Base-by-base conservation (phyloP, 2,888 invertebrate genomes). In the Sinotaia quadrata region DNA sequence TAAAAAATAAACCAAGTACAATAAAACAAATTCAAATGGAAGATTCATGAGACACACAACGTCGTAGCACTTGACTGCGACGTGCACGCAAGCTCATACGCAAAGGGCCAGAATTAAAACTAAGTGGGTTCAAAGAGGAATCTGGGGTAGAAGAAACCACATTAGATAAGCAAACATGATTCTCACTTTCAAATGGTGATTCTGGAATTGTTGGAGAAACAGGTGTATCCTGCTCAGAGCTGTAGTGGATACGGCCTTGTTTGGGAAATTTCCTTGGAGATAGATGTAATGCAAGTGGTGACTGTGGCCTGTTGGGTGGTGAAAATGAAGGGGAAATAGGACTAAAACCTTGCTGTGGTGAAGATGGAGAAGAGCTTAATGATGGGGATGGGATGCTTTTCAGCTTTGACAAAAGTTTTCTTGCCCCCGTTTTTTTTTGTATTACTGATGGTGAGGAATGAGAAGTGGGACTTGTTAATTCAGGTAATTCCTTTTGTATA, bases 321-420 rank as follows among this genome's bases (percentile, higher is more conserved):
- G 60, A 4, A n/a, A n/a, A n/a, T n/a, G n/a, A n/a, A n/a, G n/a
- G n/a, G 51, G 47, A 18, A 58, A 63, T 47, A 44, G 61, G 31
- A 44, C 58, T 67, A 54, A 52, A 27, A 41, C 51, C 54, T 37
- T 37, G 41, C 34, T 29, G 56, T 10, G 65, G 56, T 24, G 65
- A 65, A 36, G 65, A 56, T 10, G 65, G 57, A n/a, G 63, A 56
- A 4, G 66, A 68, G n/a, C 54, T 71, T 12, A 70, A 60, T 8
- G 75, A 70, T 47, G 75, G 75, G n/a, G 75, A 74, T n/a, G 78
- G 73, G 51, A 73, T 67, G 65, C 70, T 82, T 51, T 77, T 74
- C 24, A 84, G 74, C 56, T 80, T 78, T 24, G 81, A 80, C 69
- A 84, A 81, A n/a, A 84, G 75, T 71, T 81, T 83, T 61, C 79